phyloP scores from a whole-genome alignment of 1,140 invertebrate species.

The Drusus annulatus region DNA sequence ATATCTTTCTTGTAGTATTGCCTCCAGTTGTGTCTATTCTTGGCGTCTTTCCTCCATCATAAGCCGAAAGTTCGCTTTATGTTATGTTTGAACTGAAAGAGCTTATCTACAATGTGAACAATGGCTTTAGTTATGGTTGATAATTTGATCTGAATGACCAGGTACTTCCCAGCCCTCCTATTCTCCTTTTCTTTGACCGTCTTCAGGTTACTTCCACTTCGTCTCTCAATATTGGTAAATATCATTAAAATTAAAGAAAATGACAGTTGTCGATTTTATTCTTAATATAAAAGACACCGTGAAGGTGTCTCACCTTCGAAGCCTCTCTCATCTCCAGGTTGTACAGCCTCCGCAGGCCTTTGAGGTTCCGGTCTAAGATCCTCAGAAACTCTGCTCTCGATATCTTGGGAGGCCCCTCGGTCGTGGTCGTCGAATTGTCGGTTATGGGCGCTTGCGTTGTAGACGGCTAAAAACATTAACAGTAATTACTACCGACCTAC shows the following conservation, averaged over 20 bases:
- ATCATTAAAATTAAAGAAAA: background rate
- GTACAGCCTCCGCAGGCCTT: slow-evolving; percentile 66
- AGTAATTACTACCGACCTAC: background rate
- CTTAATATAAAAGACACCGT: background rate
- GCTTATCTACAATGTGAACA: too few relatives aligned
- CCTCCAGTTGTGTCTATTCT: too few relatives aligned
- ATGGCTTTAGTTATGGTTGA: too few relatives aligned
- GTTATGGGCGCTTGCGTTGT: slow-evolving; percentile 41
- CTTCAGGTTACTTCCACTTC: too few relatives aligned
- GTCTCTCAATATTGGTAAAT: too few relatives aligned
- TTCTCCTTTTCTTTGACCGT: too few relatives aligned
- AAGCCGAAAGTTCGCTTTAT: too few relatives aligned
- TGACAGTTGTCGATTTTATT: background rate
- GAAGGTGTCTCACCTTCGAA: slow-evolving; percentile 34
- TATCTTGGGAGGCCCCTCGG: slow-evolving; percentile 64
- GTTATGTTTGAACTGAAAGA: too few relatives aligned
- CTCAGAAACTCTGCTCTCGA: slow-evolving; percentile 67
- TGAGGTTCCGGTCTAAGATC: slow-evolving; percentile 68
- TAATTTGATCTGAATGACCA: too few relatives aligned
- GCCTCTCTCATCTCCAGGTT: slow-evolving; percentile 62
- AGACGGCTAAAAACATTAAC: slow-evolving; percentile 41
- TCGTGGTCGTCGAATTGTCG: slow-evolving; percentile 55
- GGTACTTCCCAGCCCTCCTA: too few relatives aligned
- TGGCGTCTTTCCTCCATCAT: too few relatives aligned
- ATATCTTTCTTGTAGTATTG: too few relatives aligned